These are phyloP conservation scores for Morelia viridis DNA, from an alignment of 2,797 vertebrate genomes.

Conservation along the genomic window DNA sequence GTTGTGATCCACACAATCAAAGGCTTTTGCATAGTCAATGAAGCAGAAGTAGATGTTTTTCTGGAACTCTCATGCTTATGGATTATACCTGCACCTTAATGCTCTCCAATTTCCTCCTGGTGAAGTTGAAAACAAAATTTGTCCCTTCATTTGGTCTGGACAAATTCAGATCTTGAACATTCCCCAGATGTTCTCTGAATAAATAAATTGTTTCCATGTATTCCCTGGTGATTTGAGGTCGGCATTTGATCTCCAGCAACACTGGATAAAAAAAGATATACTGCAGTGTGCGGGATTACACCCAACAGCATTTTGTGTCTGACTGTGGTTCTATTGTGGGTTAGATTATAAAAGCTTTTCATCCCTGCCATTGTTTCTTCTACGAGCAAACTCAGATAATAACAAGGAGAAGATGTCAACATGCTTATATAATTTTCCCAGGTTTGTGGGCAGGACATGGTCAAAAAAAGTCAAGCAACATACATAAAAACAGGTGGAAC, in stretches of 20 bases:
- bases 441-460: too few species aligned
- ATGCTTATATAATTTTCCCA: too few species aligned
- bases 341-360: neutral
- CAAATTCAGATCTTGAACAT: neutral
- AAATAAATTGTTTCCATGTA: neutral
- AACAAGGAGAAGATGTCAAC: too few species aligned
- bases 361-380: neutral
- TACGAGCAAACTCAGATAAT: neutral
- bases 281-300: neutral
- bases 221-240: neutral
- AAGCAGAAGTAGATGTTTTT: too few species aligned
- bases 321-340: neutral
- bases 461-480: too few species aligned
- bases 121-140: neutral
- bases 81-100: neutral
- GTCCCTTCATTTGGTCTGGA: neutral
- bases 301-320: neutral
- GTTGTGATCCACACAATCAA: too few species aligned
- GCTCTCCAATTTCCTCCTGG: neutral
- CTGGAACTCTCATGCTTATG: slow-evolving; percentile 25
- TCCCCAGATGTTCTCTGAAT: neutral
- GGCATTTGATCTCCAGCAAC: neutral
- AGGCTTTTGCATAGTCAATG: too few species aligned
- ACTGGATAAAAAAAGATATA: neutral
- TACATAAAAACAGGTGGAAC: too few species aligned